A percentile compares a stretch with the other conserved stretches of the same genome.
Evolutionary conservation across 2,113 vertebrate genomes (phyloP).

Genomic region (Protomyctophum bolini): DNA sequence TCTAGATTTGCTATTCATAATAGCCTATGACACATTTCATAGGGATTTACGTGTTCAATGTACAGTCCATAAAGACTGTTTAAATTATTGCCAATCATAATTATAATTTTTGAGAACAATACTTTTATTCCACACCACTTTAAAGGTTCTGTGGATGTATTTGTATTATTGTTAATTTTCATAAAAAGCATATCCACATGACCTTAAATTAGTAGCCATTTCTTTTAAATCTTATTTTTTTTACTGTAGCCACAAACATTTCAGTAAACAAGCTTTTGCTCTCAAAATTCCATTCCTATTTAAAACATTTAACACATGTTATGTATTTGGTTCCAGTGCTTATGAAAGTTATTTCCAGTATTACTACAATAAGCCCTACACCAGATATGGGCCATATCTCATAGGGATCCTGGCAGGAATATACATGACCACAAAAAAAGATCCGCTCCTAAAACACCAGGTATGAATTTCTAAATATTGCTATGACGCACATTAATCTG

Average conservation of each 20-base stretch:
- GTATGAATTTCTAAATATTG: conserved; percentile 53
- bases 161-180: no score
- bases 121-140: background rate
- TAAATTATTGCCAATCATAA: background rate
- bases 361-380: conserved; percentile 87
- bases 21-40: no score
- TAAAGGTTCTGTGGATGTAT: background rate
- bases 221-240: background rate
- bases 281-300: background rate
- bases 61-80: background rate
- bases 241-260: background rate
- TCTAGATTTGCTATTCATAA: no score
- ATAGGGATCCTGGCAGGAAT: conserved; percentile 82
- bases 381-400: conserved; percentile 84
- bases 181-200: no score
- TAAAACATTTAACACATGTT: background rate
- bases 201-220: background rate
- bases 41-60: no score
- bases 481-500: background rate
- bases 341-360: conserved; percentile 74
- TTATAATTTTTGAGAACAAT: background rate
- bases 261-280: background rate
- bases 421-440: conserved; percentile 72
- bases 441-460: conserved; percentile 74
- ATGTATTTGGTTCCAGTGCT: conserved; percentile 64